Evolutionary conservation across 2,113 vertebrate species (phyloP).

Genomic region (Enhydra lutris): DNA sequence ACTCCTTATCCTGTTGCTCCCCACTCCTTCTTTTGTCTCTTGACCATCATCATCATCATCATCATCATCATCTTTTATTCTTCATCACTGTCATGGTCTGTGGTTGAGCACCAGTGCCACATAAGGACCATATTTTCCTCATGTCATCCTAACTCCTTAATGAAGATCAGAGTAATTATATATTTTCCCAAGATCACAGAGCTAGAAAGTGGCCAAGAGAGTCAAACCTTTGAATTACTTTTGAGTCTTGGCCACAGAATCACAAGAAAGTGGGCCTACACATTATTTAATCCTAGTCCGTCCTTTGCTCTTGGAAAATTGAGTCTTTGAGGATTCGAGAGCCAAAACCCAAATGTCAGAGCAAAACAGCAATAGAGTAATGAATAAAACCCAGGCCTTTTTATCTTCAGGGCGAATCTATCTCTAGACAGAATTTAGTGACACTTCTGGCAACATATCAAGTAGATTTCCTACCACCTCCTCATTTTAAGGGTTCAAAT

Average conservation of each 20-base stretch:
- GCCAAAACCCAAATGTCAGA: neutral
- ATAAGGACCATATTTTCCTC: neutral
- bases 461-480: constrained; percentile 16
- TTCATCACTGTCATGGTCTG: neutral
- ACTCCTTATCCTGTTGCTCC: neutral
- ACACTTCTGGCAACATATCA: neutral
- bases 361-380: neutral
- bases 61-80: neutral
- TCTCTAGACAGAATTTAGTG: neutral
- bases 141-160: neutral
- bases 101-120: neutral
- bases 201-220: neutral
- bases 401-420: neutral
- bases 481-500: constrained; percentile 53
- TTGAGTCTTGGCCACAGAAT: neutral
- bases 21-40: neutral
- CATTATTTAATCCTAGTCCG: neutral
- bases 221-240: neutral
- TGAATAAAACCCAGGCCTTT: neutral
- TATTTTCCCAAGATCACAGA: neutral
- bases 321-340: constrained; percentile 13
- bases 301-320: neutral
- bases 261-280: neutral
- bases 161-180: neutral
- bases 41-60: neutral